phyloP scores from a whole-genome alignment of 2,888 invertebrate species.

The Antheraea yamamai region DNA sequence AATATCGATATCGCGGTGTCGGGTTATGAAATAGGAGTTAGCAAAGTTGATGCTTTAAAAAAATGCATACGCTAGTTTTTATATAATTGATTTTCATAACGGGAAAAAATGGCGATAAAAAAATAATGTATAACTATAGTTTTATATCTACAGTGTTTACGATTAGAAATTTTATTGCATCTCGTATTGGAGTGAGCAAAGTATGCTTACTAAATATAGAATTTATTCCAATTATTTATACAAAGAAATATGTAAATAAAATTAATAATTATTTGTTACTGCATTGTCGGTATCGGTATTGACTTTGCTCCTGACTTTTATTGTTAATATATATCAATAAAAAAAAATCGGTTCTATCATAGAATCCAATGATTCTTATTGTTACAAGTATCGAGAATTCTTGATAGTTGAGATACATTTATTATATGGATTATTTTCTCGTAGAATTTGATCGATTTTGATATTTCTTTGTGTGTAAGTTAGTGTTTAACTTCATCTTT shows the following conservation, averaged over 20 bases:
- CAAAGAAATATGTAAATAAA: background rate
- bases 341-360: no score
- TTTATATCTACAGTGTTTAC: no score
- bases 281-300: background rate
- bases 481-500: no score
- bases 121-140: background rate
- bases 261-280: background rate
- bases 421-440: no score
- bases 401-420: no score
- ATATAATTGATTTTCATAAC: background rate
- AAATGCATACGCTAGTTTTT: background rate
- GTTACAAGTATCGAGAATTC: no score
- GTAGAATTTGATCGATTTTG: no score
- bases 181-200: background rate
- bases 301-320: background rate
- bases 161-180: background rate
- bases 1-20: background rate
- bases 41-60: background rate
- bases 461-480: no score
- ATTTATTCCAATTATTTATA: background rate
- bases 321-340: no score
- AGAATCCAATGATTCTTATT: no score
- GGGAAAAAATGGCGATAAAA: background rate
- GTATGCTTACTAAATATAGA: background rate
- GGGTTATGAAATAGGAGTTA: background rate